Evolutionary conservation across 2,113 vertebrate species (phyloP).

Genomic region (Passerina amoena): DNA sequence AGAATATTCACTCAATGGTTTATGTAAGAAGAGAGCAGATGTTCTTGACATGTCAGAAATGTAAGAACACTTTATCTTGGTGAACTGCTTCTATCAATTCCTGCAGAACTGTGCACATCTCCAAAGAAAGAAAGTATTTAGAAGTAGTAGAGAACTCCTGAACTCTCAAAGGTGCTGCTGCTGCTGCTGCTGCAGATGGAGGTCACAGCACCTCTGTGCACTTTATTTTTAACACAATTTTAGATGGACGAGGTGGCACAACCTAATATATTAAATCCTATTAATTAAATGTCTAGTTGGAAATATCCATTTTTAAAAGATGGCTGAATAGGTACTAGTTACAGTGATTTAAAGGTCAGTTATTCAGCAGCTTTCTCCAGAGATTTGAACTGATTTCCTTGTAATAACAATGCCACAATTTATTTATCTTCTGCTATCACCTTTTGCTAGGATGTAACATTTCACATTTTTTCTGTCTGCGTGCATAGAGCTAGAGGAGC

Average conservation of each 20-base stretch:
- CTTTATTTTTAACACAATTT: neutral
- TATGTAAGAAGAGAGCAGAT: slow-evolving; percentile 51
- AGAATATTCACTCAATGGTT: slow-evolving; percentile 43
- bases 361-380: neutral
- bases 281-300: neutral
- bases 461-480: neutral
- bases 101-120: neutral
- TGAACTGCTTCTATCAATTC: slow-evolving; percentile 27
- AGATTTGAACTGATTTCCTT: neutral
- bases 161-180: neutral
- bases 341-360: neutral
- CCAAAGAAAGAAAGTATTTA: neutral
- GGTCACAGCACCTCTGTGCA: neutral
- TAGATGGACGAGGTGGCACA: neutral
- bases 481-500: neutral
- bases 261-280: neutral
- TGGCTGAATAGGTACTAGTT: neutral
- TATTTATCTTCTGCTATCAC: neutral
- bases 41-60: slow-evolving; percentile 29
- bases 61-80: slow-evolving; percentile 14
- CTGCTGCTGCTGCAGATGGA: neutral
- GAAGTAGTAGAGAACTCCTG: neutral
- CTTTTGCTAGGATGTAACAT: neutral
- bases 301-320: neutral
- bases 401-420: neutral